These are phyloP conservation scores for Troides oblongomaculatus DNA, from an alignment of 2,888 invertebrate genomes.

Conservation along the genomic window DNA sequence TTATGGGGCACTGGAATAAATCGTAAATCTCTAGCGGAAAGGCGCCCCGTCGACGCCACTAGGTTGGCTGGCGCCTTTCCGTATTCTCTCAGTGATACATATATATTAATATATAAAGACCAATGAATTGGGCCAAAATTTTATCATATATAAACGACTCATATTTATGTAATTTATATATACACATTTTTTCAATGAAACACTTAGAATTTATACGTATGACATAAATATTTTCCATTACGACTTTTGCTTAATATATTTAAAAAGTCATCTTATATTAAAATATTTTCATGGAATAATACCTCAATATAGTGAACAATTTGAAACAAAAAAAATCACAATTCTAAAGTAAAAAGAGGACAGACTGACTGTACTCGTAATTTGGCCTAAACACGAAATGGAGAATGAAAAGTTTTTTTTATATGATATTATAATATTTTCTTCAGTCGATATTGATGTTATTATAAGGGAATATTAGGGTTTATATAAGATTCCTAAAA, in stretches of 20 bases:
- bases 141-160: too few species aligned
- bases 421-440: not conserved
- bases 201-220: too few species aligned
- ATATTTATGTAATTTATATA: too few species aligned
- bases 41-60: constrained; percentile 29
- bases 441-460: too few species aligned
- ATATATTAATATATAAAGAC: not conserved
- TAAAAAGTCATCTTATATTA: not conserved
- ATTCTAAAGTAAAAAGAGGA: not conserved
- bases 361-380: not conserved
- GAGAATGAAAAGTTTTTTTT: not conserved
- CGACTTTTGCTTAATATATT: not conserved
- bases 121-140: not conserved
- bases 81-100: constrained; percentile 12
- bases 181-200: too few species aligned
- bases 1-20: constrained; percentile 14
- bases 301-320: not conserved
- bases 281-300: not conserved
- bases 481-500: not conserved
- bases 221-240: too few species aligned
- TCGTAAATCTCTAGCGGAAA: constrained; percentile 29
- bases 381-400: not conserved
- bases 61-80: constrained; percentile 17
- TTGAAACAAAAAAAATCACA: not conserved
- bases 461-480: too few species aligned